phyloP scores from a whole-genome alignment of 1,140 invertebrate species.

The Brachionus rubens region DNA sequence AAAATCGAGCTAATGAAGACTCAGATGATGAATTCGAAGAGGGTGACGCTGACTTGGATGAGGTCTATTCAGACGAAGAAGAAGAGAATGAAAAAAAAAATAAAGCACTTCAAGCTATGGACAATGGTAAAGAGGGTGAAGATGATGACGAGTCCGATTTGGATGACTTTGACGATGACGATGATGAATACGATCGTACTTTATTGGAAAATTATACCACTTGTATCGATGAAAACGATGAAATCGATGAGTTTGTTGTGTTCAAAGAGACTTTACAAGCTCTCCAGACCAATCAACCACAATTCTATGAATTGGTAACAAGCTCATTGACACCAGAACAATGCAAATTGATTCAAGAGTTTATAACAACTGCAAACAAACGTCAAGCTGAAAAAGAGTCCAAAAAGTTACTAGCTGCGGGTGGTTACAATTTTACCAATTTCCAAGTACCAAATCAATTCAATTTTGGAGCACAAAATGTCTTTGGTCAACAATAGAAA shows the following conservation, averaged over 20 bases:
- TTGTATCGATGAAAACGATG: slow-evolving; percentile 52
- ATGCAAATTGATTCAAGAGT: slow-evolving; percentile 77
- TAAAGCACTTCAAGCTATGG: not conserved
- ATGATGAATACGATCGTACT: slow-evolving; percentile 83
- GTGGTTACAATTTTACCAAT: slow-evolving; percentile 80
- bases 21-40: slow-evolving; percentile 58
- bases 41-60: slow-evolving; percentile 74
- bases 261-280: slow-evolving; percentile 25
- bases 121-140: slow-evolving; percentile 46
- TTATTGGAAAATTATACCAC: slow-evolving; percentile 69
- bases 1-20: slow-evolving; percentile 61
- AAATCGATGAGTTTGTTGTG: slow-evolving; percentile 33
- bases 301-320: slow-evolving; percentile 78
- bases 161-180: slow-evolving; percentile 81
- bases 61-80: slow-evolving; percentile 69
- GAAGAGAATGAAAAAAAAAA: slow-evolving; percentile 65
- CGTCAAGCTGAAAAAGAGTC: slow-evolving; percentile 83
- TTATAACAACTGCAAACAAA: slow-evolving; percentile 84
- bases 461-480: slow-evolving; percentile 70
- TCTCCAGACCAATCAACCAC: slow-evolving; percentile 69
- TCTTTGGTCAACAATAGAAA: not conserved
- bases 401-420: slow-evolving; percentile 86
- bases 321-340: slow-evolving; percentile 75
- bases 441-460: slow-evolving; percentile 77
- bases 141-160: slow-evolving; percentile 80